Conservation (phyloP, 1,140 invertebrate species). For the Bicyclus anynana region DNA sequence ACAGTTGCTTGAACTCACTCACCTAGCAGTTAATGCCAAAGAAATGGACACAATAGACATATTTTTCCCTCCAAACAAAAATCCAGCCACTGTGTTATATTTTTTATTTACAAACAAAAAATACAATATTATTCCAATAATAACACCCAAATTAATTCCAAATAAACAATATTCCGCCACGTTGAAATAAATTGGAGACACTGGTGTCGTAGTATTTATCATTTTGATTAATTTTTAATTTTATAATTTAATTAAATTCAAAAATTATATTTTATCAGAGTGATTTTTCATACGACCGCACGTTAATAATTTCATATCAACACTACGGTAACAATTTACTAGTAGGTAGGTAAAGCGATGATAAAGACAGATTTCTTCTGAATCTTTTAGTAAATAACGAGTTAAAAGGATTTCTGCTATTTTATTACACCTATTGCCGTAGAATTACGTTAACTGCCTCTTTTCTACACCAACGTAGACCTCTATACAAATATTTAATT, state of each 20-base stretch:
- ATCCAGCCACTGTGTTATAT: slow-evolving; percentile 59
- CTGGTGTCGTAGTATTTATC: slow-evolving; percentile 37
- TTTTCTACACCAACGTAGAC: too few relatives aligned
- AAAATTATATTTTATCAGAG: slow-evolving; percentile 21
- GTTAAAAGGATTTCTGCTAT: not conserved
- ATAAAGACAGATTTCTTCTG: slow-evolving; percentile 60
- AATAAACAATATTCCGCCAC: slow-evolving; percentile 69
- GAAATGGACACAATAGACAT: slow-evolving; percentile 66
- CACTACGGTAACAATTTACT: too few relatives aligned
- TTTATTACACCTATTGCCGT: not conserved
- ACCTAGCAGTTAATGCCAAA: slow-evolving; percentile 63
- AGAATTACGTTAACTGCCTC: too few relatives aligned
- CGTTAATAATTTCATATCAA: slow-evolving; percentile 42
- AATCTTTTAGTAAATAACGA: slow-evolving; percentile 54
- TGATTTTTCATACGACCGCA: slow-evolving; percentile 14
- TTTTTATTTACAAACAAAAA: slow-evolving; percentile 62
- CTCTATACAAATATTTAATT: too few relatives aligned
- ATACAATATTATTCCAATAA: slow-evolving; percentile 64
- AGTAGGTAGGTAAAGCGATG: slow-evolving; percentile 32
- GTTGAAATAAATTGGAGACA: slow-evolving; percentile 66
- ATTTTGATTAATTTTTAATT: slow-evolving; percentile 32
- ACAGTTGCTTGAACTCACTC: slow-evolving; percentile 32
- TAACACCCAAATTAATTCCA: slow-evolving; percentile 64
- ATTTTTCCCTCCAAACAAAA: slow-evolving; percentile 68
- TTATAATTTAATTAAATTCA: not conserved